These are phyloP conservation scores for Pararge aegeria DNA, from an alignment of 1,140 invertebrate genomes.

Conservation along the genomic window DNA sequence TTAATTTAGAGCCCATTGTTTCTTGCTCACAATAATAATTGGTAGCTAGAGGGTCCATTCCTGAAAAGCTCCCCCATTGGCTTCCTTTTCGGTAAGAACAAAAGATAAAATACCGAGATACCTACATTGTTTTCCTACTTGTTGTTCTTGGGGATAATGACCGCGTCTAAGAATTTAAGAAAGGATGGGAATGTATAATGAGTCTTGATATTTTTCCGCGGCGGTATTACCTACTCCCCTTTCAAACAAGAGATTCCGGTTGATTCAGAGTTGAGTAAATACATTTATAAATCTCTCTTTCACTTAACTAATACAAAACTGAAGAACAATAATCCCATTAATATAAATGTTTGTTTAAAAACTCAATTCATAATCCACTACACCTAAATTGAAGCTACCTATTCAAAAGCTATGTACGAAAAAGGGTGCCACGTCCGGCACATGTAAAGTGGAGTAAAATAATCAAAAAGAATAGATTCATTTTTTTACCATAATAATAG, in stretches of 20 bases:
- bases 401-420: no score
- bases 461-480: no score
- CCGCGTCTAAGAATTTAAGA: conserved; percentile 9
- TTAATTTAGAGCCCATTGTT: conserved; percentile 25
- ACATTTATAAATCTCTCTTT: no score
- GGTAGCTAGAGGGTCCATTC: conserved; percentile 11
- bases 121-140: conserved; percentile 20
- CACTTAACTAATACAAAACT: no score
- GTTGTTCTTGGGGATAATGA: conserved; percentile 18
- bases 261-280: no score
- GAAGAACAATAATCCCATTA: no score
- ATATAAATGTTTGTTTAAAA: no score
- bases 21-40: conserved; percentile 12
- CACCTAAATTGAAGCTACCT: no score
- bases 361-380: no score
- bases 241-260: not conserved
- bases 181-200: conserved; percentile 4
- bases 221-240: not conserved
- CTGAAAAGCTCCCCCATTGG: conserved; percentile 27
- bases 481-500: no score
- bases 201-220: not conserved
- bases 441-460: no score
- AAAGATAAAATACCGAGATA: conserved; percentile 17
- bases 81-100: conserved; percentile 24
- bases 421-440: no score